A percentile compares a stretch with the other conserved stretches of the same genome.
Conservation (phyloP, 2,888 invertebrate species). For the Mactromeris polynyma region DNA sequence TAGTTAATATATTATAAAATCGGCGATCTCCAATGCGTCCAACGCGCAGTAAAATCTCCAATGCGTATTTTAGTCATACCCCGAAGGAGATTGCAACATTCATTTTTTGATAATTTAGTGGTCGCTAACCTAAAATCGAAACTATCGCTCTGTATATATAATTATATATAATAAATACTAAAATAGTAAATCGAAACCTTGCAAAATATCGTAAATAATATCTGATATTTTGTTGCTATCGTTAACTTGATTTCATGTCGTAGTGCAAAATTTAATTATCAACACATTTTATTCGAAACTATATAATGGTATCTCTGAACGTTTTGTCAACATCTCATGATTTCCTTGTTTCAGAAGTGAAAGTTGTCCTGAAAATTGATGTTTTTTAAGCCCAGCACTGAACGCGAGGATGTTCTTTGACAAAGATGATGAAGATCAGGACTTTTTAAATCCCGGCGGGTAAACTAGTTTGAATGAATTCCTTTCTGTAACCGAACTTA, state of each 20-base stretch:
- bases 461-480: constrained; percentile 36
- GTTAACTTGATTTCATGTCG: background rate
- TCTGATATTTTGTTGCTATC: background rate
- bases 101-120: background rate
- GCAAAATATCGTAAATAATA: background rate
- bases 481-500: background rate
- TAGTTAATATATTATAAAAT: no score
- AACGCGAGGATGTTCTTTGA: constrained; percentile 79
- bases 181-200: background rate
- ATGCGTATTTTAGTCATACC: no score
- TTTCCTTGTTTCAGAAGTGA: constrained; percentile 44
- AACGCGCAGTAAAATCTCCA: no score
- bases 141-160: background rate
- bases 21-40: no score
- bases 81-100: no score
- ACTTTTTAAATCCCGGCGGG: constrained; percentile 79
- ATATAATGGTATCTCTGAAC: constrained; percentile 45
- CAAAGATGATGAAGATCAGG: constrained; percentile 82
- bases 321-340: constrained; percentile 70
- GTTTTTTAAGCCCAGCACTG: background rate
- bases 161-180: no score
- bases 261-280: background rate
- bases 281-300: constrained; percentile 22
- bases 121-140: background rate
- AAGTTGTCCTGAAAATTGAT: background rate